A percentile compares a stretch with the other conserved stretches of the same genome.
These are phyloP conservation scores for Labeo catla DNA, from an alignment of 2,113 vertebrate species.

Conservation along the genomic window DNA sequence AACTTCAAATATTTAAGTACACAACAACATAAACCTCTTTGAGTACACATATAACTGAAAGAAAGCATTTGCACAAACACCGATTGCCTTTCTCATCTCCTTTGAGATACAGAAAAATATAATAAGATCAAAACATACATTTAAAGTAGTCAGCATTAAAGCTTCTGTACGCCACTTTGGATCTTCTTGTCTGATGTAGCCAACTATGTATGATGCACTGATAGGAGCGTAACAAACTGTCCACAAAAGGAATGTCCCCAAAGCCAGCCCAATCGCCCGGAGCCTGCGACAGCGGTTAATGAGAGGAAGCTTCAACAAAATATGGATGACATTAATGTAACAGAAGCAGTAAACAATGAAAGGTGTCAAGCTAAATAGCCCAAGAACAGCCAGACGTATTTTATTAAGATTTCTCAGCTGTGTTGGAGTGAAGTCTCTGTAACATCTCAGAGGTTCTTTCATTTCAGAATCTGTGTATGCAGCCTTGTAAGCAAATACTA, in stretches of 20 bases:
- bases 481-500: slow-evolving; percentile 56
- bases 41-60: not conserved
- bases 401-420: slow-evolving; percentile 43
- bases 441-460: slow-evolving; percentile 15
- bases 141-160: slow-evolving; percentile 62
- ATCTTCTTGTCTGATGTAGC: slow-evolving; percentile 50
- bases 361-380: no score
- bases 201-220: slow-evolving; percentile 64
- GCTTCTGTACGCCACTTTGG: not conserved
- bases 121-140: slow-evolving; percentile 68
- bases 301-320: slow-evolving; percentile 19
- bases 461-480: not conserved
- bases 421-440: slow-evolving; percentile 17
- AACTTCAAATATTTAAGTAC: not conserved
- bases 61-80: not conserved
- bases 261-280: slow-evolving; percentile 41
- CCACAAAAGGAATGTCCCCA: slow-evolving; percentile 45
- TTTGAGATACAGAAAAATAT: slow-evolving; percentile 73
- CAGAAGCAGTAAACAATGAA: slow-evolving; percentile 48
- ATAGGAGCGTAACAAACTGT: slow-evolving; percentile 62
- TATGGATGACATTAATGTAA: slow-evolving; percentile 48
- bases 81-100: slow-evolving; percentile 53
- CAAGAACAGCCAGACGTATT: slow-evolving; percentile 9
- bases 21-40: not conserved
- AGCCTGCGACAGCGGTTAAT: slow-evolving; percentile 27